phyloP scores from a whole-genome alignment of 2,797 vertebrate genomes.

The Rhinophrynus dorsalis region DNA sequence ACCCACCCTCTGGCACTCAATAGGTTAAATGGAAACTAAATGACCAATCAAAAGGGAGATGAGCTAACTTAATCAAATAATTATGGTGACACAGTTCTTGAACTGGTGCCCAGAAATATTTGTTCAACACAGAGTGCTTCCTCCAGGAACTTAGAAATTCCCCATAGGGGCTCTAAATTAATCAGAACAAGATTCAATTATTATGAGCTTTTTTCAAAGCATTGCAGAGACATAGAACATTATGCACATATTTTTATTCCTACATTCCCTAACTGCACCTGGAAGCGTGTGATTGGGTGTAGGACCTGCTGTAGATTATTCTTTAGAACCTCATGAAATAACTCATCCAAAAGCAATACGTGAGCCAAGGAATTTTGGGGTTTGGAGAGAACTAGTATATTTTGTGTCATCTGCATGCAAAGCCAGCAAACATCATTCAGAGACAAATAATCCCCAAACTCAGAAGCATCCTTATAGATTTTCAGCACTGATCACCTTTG shows the following conservation, averaged over 20 bases:
- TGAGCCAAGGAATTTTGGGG: background rate
- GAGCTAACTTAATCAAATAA: slow-evolving; percentile 4
- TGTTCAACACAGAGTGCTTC: slow-evolving; percentile 17
- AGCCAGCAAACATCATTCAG: background rate
- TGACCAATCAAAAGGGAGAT: background rate
- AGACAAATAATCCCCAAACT: background rate
- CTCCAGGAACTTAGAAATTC: background rate
- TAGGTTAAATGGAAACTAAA: background rate
- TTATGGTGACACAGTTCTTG: slow-evolving; percentile 22
- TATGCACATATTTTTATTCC: background rate
- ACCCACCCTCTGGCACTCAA: too few species aligned
- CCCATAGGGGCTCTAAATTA: slow-evolving; percentile 2
- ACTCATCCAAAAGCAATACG: background rate
- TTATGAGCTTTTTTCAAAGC: background rate
- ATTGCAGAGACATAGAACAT: background rate
- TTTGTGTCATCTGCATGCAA: background rate
- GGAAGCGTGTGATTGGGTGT: background rate
- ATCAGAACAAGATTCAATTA: slow-evolving; percentile 5
- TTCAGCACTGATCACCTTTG: background rate
- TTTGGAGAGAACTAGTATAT: background rate
- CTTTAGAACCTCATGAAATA: background rate
- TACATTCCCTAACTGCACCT: background rate
- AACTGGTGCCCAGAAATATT: slow-evolving; percentile 5
- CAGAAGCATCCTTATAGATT: background rate
- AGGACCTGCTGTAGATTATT: slow-evolving; percentile 3